Conservation (phyloP, 2,113 vertebrate genomes). For the Ia io region DNA sequence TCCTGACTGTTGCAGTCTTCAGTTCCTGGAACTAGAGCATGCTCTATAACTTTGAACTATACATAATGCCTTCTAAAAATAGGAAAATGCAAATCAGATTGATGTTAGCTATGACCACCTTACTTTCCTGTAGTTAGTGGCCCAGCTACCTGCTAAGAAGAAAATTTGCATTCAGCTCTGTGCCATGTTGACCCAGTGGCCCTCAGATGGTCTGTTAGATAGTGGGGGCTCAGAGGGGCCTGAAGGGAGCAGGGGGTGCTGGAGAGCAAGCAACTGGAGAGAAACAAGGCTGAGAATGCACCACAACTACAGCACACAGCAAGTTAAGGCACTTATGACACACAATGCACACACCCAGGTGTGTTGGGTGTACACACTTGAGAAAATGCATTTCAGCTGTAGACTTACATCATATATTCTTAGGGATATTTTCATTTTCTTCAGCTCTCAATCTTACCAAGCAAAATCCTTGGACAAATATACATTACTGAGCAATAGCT, state of each 20-base stretch:
- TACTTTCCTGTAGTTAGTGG: background rate
- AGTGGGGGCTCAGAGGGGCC: background rate
- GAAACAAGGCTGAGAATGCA: background rate
- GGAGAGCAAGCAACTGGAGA: background rate
- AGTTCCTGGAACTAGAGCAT: background rate
- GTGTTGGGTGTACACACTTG: fast-evolving
- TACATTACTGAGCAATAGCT: background rate
- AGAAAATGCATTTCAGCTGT: background rate
- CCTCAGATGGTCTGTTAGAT: background rate
- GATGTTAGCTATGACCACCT: background rate
- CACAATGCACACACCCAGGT: too few relatives aligned
- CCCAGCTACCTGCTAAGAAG: background rate
- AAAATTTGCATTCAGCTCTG: background rate
- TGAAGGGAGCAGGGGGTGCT: background rate
- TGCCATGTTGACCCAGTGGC: background rate
- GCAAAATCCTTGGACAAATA: background rate
- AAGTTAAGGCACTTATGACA: fast-evolving
- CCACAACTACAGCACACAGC: background rate
- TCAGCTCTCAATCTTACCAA: background rate
- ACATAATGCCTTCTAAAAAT: background rate
- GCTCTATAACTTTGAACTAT: background rate
- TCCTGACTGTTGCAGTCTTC: background rate
- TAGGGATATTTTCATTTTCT: background rate
- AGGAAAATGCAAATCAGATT: constrained; percentile 27
- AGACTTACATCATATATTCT: background rate